Evolutionary conservation across 2,113 vertebrate species (phyloP).

Genomic region (Meleagris gallopavo): DNA sequence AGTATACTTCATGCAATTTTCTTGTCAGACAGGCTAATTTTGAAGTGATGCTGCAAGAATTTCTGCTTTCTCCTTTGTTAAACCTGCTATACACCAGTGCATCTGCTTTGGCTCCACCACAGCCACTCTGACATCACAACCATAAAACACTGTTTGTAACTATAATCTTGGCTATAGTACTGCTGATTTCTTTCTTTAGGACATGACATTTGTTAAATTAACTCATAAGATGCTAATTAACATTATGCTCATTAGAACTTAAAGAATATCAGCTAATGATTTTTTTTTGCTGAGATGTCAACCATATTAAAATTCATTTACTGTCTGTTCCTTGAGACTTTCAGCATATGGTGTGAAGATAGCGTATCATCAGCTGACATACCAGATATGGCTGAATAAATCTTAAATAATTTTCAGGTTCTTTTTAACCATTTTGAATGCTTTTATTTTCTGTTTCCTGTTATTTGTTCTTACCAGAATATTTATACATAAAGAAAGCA

Average conservation of each 20-base stretch:
- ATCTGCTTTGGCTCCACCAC: not conserved
- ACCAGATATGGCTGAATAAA: not conserved
- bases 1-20: not conserved
- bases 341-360: not conserved
- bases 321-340: not conserved
- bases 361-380: not conserved
- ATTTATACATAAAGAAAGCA: not conserved
- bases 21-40: not conserved
- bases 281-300: not conserved
- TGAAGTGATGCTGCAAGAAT: not conserved
- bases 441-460: not conserved
- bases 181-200: constrained; percentile 7
- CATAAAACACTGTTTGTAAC: not conserved
- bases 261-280: not conserved
- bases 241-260: not conserved
- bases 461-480: not conserved
- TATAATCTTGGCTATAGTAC: not conserved
- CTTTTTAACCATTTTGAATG: not conserved
- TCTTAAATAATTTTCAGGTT: not conserved
- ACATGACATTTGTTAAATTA: not conserved
- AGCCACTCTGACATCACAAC: not conserved
- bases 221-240: constrained; percentile 3
- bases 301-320: not conserved
- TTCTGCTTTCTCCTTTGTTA: constrained; percentile 1
- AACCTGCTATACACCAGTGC: not conserved